These are phyloP conservation scores for Strongylocentrotus purpuratus DNA, from an alignment of 35 echinoderm and acorn worm genomes.

Conservation along the genomic window DNA sequence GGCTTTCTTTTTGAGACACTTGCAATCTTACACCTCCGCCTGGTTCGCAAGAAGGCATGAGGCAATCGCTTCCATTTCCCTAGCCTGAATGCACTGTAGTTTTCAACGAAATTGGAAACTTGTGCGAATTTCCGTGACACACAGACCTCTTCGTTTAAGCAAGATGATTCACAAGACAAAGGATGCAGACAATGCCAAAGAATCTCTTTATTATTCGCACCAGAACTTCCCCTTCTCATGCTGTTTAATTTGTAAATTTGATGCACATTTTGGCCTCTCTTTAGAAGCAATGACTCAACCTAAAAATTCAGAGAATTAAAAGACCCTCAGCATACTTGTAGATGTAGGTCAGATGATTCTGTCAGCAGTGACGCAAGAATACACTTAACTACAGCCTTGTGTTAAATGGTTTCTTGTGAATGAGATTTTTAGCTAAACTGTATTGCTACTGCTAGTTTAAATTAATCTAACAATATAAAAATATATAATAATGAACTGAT, in stretches of 20 bases:
- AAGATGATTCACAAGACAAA: conserved; percentile 24
- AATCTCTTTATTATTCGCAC: not conserved
- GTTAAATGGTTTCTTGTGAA: not conserved
- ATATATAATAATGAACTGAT: not conserved
- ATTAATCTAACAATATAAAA: not conserved
- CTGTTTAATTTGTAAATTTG: not conserved
- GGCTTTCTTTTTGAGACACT: conserved; percentile 35
- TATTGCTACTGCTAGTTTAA: not conserved
- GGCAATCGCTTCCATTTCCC: not conserved
- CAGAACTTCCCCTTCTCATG: not conserved
- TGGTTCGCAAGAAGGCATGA: not conserved
- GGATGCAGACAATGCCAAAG: not conserved
- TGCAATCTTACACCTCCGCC: conserved; percentile 44
- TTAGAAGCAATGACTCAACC: not conserved
- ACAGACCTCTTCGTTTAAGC: not conserved
- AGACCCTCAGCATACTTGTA: not conserved
- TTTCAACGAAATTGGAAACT: conserved; percentile 37
- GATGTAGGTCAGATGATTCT: not conserved
- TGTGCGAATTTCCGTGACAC: not conserved
- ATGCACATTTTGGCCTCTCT: not conserved
- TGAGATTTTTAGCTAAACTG: not conserved
- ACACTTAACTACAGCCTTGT: no score
- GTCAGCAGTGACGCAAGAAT: not conserved
- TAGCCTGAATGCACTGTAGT: not conserved
- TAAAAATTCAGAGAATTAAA: not conserved